Conservation (phyloP, 1,140 invertebrate species). For the Aphelenchoides fujianensis region DNA sequence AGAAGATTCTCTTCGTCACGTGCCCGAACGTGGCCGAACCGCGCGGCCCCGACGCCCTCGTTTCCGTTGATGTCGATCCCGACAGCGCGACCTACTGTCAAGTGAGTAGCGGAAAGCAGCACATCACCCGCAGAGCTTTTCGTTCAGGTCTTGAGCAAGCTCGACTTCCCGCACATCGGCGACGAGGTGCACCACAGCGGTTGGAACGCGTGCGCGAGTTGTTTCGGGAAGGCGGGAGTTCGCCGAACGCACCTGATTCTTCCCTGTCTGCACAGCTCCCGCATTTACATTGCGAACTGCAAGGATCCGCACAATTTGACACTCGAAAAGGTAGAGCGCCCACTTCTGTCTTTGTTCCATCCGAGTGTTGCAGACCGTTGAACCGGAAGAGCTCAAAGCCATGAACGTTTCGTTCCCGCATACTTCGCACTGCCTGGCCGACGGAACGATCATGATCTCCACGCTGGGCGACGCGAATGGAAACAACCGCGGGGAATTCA, state of each 20-base stretch:
- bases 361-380: slow-evolving; percentile 1
- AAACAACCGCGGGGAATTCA: slow-evolving; percentile 75
- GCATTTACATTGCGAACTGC: slow-evolving; percentile 39
- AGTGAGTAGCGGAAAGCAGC: slow-evolving; percentile 16
- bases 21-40: slow-evolving; percentile 26
- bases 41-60: slow-evolving; percentile 25
- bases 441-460: slow-evolving; percentile 89
- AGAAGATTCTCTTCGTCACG: slow-evolving; percentile 38
- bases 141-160: slow-evolving; percentile 20
- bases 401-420: slow-evolving; percentile 78
- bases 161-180: slow-evolving; percentile 36
- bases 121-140: neutral
- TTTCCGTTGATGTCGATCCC: slow-evolving; percentile 39
- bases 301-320: slow-evolving; percentile 22
- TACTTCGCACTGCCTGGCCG: slow-evolving; percentile 85
- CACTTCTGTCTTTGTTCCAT: neutral
- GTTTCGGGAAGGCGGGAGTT: neutral
- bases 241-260: slow-evolving; percentile 33
- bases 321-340: slow-evolving; percentile 15
- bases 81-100: slow-evolving; percentile 38
- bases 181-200: slow-evolving; percentile 48
- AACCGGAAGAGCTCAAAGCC: slow-evolving; percentile 24
- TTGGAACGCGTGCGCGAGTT: slow-evolving; percentile 46
- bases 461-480: slow-evolving; percentile 79
- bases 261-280: slow-evolving; percentile 37